Evolutionary conservation across 2,113 vertebrate genomes (phyloP).

Genomic region (Stercorarius parasiticus): DNA sequence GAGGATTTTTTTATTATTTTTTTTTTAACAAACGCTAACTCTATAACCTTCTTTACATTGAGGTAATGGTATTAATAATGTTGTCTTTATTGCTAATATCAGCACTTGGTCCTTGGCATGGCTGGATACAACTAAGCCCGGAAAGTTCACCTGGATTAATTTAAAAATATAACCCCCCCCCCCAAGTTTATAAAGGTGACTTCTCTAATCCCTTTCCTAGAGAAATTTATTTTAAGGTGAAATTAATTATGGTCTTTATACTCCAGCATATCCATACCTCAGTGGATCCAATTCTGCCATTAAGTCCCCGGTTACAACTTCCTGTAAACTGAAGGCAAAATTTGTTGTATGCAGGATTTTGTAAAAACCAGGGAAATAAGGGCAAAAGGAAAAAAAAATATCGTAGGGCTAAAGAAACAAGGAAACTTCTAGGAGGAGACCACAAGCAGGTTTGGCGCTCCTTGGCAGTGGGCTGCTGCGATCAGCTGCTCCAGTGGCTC

Average conservation of each 20-base stretch:
- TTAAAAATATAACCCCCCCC: not conserved
- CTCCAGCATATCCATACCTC: not conserved
- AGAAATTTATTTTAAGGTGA: not conserved
- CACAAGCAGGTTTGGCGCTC: not conserved
- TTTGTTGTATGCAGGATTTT: not conserved
- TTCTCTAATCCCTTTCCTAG: not conserved
- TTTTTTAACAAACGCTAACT: slow-evolving; percentile 52
- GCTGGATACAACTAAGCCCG: not conserved
- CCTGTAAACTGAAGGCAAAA: not conserved
- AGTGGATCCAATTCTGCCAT: not conserved
- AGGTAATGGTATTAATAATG: slow-evolving; percentile 59
- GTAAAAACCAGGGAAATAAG: not conserved
- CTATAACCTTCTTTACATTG: slow-evolving; percentile 61
- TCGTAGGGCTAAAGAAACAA: not conserved
- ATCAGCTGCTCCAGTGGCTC: not conserved
- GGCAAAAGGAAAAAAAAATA: not conserved
- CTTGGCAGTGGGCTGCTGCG: not conserved
- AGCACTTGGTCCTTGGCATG: slow-evolving; percentile 10
- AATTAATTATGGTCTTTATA: not conserved
- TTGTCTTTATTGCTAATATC: slow-evolving; percentile 58
- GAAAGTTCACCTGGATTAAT: slow-evolving; percentile 53
- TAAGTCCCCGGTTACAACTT: not conserved
- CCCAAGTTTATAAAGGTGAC: slow-evolving; percentile 9
- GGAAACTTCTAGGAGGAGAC: not conserved
- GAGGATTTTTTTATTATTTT: not conserved